Conservation (phyloP, 2,113 vertebrate genomes). For the Psilopogon haemacephalus region DNA sequence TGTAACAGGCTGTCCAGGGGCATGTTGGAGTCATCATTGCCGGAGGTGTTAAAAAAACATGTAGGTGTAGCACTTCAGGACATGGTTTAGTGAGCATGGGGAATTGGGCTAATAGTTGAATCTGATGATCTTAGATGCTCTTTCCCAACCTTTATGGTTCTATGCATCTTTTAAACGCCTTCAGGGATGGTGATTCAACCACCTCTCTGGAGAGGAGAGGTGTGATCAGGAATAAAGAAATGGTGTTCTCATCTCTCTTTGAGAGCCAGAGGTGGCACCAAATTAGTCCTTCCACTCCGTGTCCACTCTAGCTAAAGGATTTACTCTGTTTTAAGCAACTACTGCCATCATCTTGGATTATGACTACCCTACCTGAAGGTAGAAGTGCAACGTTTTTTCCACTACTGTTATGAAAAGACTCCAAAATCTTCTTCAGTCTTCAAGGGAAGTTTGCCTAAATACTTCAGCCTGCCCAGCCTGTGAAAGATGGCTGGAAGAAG, state of each 20-base stretch:
- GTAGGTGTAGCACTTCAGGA: too few relatives aligned
- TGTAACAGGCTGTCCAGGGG: too few relatives aligned
- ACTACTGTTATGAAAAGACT: background rate
- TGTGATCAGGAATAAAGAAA: background rate
- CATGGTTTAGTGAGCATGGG: too few relatives aligned
- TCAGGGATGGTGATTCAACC: too few relatives aligned
- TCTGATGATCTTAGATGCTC: too few relatives aligned
- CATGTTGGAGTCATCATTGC: too few relatives aligned
- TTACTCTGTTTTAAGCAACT: background rate
- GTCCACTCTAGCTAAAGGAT: background rate
- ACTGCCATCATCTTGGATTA: background rate
- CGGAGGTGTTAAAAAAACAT: too few relatives aligned
- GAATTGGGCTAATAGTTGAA: too few relatives aligned
- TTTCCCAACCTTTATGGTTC: too few relatives aligned
- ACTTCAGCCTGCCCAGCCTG: background rate
- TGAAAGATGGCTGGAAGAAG: background rate
- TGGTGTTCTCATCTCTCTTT: background rate
- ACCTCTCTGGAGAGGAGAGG: too few relatives aligned
- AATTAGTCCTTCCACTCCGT: background rate
- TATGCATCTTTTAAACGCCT: too few relatives aligned
- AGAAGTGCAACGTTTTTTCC: background rate
- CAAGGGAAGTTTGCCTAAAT: background rate
- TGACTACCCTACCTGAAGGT: background rate
- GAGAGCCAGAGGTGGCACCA: background rate
- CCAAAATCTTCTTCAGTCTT: background rate